Evolutionary conservation across 2,888 invertebrate species (phyloP), one percentile per base, ranked within the genome.

Genomic region (Hartigia nigra): DNA sequence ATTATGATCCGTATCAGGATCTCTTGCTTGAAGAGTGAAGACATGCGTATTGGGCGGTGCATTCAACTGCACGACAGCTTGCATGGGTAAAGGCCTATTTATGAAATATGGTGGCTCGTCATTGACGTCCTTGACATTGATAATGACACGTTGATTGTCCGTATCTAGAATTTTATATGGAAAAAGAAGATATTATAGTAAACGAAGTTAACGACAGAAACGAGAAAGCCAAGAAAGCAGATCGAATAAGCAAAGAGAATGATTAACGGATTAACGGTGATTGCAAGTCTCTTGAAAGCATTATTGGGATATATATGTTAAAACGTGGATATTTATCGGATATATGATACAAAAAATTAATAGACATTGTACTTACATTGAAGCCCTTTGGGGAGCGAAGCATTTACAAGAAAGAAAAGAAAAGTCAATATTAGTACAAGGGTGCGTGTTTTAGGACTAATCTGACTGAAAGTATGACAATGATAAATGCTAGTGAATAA

Each of bases 31-130:
- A 36, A 99, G 94, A n/a, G 98, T 98, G 92, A 98, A 99, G 5
- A 99, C 98, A 9, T 97, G 98, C 0, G 98, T 98, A 91, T 98
- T 98, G 70, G 98, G 97, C 4, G 98, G 97, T 4, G 98, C 98
- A 91, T 98, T 98, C 77, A 98, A 94, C 89, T 98, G 98, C 0
- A 99, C 98, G 81, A 99, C 98, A 0, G 99, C 97, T 92, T 98
- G 97, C 97, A 98, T 99, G 31, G 99, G 99, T 83, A 97, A 93
- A 0, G 99, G 99, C 1, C 97, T 95, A 93, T 99, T 99, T 93
- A 98, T 97, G 93, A 99, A 99, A 92, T 98, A 97, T 0, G 99
- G 98, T 1, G 97, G 96, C 92, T 99, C 99, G 91, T 99, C 99
- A 92, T 99, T 99, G 77, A 98, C 97, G 92, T 99, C 98, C 90